These are phyloP conservation scores for Equus przewalskii DNA, from an alignment of 2,113 vertebrate genomes.

Conservation along the genomic window DNA sequence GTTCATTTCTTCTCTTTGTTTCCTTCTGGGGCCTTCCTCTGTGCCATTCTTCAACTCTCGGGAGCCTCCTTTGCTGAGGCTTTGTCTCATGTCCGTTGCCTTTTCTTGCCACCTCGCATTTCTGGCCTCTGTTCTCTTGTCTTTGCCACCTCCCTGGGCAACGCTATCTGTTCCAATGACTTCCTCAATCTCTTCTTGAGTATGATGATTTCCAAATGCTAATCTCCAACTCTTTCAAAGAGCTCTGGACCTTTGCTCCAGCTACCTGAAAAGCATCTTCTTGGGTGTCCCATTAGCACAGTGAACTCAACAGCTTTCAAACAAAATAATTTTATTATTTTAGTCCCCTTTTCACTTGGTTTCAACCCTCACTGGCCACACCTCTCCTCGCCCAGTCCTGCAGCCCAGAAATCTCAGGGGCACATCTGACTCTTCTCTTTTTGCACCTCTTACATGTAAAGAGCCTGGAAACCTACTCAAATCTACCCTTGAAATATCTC, in stretches of 20 bases:
- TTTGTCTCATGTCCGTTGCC: not conserved
- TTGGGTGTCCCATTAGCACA: not conserved
- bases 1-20: not conserved
- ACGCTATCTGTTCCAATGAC: not conserved
- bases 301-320: not conserved
- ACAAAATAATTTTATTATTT: not conserved
- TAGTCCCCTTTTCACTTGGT: not conserved
- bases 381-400: too few species aligned
- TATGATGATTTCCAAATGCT: not conserved
- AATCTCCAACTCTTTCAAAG: not conserved
- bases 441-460: too few species aligned
- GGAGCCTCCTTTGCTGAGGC: not conserved
- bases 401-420: not conserved
- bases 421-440: not conserved
- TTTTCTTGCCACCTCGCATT: not conserved
- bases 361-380: not conserved
- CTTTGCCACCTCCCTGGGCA: not conserved
- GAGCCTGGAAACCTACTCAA: not conserved
- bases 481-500: not conserved
- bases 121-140: not conserved
- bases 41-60: not conserved
- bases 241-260: not conserved
- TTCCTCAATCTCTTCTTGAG: not conserved
- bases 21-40: not conserved
- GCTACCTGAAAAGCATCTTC: too few species aligned